Evolutionary conservation across 1,140 invertebrate genomes (phyloP).

Genomic region (Pygmarrhopalites habei): DNA sequence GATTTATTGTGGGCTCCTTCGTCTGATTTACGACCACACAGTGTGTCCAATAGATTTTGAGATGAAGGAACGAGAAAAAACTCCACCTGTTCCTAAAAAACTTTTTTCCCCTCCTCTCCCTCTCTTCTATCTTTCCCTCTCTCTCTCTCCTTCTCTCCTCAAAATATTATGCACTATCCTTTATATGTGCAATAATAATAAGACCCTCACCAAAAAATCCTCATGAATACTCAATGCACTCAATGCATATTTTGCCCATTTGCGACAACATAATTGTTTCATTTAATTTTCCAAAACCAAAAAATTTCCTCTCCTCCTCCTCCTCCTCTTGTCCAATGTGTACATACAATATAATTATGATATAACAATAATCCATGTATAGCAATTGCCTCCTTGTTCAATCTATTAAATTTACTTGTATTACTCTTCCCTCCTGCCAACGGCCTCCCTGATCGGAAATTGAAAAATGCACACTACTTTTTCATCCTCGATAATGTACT

Average conservation of each 20-base stretch:
- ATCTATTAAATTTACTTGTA: no score
- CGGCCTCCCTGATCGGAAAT: no score
- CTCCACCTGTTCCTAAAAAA: conserved; percentile 35
- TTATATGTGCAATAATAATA: neutral
- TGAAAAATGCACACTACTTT: no score
- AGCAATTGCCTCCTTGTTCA: no score
- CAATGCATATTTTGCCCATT: conserved; percentile 13
- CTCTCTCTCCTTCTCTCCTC: no score
- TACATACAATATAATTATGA: no score
- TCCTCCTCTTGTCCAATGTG: conserved; percentile 15
- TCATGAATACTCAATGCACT: neutral
- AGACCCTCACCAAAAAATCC: neutral
- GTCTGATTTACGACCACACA: conserved; percentile 39
- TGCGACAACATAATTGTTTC: conserved; percentile 11
- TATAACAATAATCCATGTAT: no score
- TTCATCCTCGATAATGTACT: no score
- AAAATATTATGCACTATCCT: neutral
- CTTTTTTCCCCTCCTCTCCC: conserved; percentile 7
- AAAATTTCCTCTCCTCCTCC: conserved; percentile 13
- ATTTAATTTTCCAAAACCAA: conserved; percentile 14
- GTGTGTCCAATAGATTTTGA: conserved; percentile 34
- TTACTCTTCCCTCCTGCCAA: no score
- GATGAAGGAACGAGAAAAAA: conserved; percentile 26
- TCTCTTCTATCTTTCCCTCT: no score
- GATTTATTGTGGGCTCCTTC: conserved; percentile 37